Evolutionary conservation across 2,113 vertebrate genomes (phyloP), one percentile per base, ranked within the genome.

Genomic region (Hepsetus odoe): DNA sequence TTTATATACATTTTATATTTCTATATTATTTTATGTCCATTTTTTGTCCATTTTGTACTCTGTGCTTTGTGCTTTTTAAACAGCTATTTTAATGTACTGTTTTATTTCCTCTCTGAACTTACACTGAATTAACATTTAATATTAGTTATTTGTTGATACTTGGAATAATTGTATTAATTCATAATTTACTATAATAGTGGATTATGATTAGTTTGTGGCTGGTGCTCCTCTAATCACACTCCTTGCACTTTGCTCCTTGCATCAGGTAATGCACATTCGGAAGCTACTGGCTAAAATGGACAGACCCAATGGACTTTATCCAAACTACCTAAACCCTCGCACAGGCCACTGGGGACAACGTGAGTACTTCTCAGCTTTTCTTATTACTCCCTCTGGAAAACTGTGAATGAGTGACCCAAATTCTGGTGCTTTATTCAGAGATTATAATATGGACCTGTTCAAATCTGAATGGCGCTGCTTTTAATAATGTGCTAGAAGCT

Each of bases 211-310:
- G 35, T 44, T 20, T 32, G 13, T 22, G 18, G 40, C 32, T 74
- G 14, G 3, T 14, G 7, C 11, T 65, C 46, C 56, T 12, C 38
- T 18, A 30, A 61, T 4, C 42, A 12, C 7, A 14, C 5, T 55
- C n/a, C n/a, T n/a, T n/a, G n/a, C n/a, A 9, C 3, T 66, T 77
- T 65, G 33, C 72, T 35, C 49, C 40, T 18, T 61, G 2, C 9
- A 85, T 81, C 90, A 99, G 98, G 98, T 99, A 80, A 96, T 99
- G 96, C 96, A 98, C 87, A 98, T 99, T 90, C 90, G 98, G 77
- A 98, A 98, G 89, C 91, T 98, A 14, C 94, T 99, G 42, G 96
- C 97, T 89, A 99, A 98, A 92, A 99, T 99, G 98, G 97, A 99
- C 84, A 92, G 97, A 80, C 98, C 97, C 84, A 98, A 99, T 72